Evolutionary conservation across 2,797 vertebrate species (phyloP).

Genomic region (Leptoclinus maculatus): DNA sequence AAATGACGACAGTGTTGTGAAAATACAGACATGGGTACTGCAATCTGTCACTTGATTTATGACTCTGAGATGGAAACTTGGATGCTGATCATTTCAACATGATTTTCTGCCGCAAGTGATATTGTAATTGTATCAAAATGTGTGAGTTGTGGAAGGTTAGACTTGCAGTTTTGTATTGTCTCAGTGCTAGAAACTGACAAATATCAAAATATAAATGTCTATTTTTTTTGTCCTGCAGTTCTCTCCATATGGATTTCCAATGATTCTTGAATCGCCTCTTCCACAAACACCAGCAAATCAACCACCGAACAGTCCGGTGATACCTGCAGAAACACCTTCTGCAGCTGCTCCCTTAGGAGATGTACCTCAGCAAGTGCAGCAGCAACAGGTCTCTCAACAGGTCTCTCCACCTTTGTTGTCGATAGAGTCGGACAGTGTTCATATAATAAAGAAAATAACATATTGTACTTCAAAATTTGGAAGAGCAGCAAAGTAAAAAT

Average conservation of each 20-base stretch:
- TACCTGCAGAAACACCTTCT: constrained; percentile 41
- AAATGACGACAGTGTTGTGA: constrained; percentile 33
- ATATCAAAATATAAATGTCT: neutral
- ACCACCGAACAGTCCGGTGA: constrained; percentile 24
- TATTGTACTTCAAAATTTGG: neutral
- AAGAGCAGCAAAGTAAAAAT: neutral
- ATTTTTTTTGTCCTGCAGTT: constrained; percentile 36
- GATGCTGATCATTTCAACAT: neutral
- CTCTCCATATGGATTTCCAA: constrained; percentile 60
- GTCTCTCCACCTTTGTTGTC: constrained; percentile 13
- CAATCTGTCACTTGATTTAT: constrained; percentile 47
- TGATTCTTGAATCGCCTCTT: constrained; percentile 33
- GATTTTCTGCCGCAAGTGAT: constrained; percentile 13
- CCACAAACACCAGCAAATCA: constrained; percentile 54
- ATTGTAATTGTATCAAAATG: neutral
- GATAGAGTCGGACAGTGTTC: neutral
- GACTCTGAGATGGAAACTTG: constrained; percentile 14
- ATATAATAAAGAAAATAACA: neutral
- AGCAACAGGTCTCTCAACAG: constrained; percentile 62
- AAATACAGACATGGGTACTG: constrained; percentile 29
- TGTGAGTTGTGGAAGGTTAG: neutral
- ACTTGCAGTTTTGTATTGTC: neutral
- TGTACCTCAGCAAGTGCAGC: constrained; percentile 46
- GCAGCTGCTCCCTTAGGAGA: constrained; percentile 27
- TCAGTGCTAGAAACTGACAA: neutral